A percentile compares a stretch with the other conserved stretches of the same genome.
These are phyloP conservation scores for Leptinotarsa defecta DNA, from an alignment of 1,140 invertebrate genomes.

Conservation along the genomic window DNA sequence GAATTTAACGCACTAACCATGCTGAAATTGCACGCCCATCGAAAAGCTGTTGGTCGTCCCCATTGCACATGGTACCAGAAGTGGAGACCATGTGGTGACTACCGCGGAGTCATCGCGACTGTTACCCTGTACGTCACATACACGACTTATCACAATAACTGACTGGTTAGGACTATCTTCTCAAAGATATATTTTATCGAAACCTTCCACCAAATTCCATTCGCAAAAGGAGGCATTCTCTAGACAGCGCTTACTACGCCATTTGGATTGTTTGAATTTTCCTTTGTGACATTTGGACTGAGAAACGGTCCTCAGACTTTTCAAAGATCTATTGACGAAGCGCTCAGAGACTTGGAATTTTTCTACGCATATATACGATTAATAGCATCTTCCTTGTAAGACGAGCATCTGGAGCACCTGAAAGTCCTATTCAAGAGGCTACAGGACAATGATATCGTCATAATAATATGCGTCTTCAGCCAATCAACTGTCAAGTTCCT, in stretches of 20 bases:
- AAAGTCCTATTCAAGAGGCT: conserved; percentile 44
- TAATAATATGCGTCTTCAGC: conserved; percentile 46
- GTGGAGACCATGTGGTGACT: conserved; percentile 56
- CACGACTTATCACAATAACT: conserved; percentile 52
- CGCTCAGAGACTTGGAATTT: conserved; percentile 54
- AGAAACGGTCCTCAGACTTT: conserved; percentile 56
- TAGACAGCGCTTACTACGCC: conserved; percentile 55
- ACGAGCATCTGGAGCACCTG: conserved; percentile 33
- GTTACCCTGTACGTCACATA: conserved; percentile 47
- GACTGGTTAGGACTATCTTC: conserved; percentile 53
- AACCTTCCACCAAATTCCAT: conserved; percentile 59
- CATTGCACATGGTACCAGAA: conserved; percentile 56
- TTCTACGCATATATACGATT: conserved; percentile 55
- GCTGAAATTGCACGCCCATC: conserved; percentile 44
- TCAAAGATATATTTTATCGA: conserved; percentile 55
- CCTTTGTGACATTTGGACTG: conserved; percentile 48
- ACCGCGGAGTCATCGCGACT: conserved; percentile 57
- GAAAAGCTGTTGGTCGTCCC: conserved; percentile 53
- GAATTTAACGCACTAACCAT: conserved; percentile 45
- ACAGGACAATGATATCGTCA: conserved; percentile 37
- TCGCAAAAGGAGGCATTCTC: conserved; percentile 48
- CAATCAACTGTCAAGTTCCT: conserved; percentile 43
- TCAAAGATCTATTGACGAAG: conserved; percentile 59
- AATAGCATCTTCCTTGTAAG: conserved; percentile 52
- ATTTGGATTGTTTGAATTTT: conserved; percentile 52